Conservation (phyloP, 2,113 vertebrate genomes). For the Pionites leucogaster region DNA sequence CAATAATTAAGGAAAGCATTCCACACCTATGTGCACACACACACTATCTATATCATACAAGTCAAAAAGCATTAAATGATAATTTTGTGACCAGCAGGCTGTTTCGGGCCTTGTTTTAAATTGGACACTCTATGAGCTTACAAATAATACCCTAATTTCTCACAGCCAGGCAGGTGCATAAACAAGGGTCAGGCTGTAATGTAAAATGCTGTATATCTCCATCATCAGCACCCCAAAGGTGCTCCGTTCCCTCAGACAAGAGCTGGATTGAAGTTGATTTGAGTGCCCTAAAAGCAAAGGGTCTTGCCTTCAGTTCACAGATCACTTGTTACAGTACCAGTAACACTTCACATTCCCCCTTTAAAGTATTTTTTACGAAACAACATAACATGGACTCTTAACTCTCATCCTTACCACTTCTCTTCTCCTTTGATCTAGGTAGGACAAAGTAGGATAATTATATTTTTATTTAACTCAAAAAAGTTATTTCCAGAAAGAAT, state of each 20-base stretch:
- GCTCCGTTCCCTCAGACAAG: not conserved
- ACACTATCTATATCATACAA: not conserved
- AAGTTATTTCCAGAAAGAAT: not conserved
- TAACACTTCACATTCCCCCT: not conserved
- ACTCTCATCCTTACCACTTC: not conserved
- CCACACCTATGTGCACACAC: not conserved
- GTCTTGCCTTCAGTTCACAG: not conserved
- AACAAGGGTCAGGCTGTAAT: not conserved
- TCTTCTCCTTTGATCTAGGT: not conserved
- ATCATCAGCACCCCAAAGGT: not conserved
- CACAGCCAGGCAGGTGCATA: not conserved
- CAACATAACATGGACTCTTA: not conserved
- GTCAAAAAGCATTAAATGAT: not conserved
- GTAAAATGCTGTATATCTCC: not conserved
- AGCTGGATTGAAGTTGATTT: not conserved
- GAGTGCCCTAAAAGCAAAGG: not conserved
- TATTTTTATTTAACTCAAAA: not conserved
- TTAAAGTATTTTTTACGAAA: not conserved
- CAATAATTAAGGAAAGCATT: not conserved
- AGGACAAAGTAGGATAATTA: not conserved
- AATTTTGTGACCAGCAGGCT: not conserved
- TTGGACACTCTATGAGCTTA: not conserved
- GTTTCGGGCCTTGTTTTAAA: not conserved
- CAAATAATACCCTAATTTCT: not conserved
- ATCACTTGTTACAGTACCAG: not conserved